Evolutionary conservation across 2,113 vertebrate genomes (phyloP).

Genomic region (Okapia johnstoni): DNA sequence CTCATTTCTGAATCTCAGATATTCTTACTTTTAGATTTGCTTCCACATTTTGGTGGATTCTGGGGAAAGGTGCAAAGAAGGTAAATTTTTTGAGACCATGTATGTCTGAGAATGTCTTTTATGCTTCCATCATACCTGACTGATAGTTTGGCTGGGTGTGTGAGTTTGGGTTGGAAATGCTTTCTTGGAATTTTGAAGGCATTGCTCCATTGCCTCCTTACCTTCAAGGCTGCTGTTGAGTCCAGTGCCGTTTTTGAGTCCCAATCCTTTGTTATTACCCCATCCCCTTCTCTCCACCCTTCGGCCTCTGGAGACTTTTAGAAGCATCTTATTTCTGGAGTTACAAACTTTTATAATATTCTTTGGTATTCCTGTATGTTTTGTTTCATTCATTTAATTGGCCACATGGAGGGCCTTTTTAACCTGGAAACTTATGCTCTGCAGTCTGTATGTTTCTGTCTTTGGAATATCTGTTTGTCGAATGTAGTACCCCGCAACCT

Average conservation of each 20-base stretch:
- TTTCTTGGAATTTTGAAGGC: background rate
- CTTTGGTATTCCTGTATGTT: background rate
- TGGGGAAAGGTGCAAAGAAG: background rate
- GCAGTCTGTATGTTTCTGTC: background rate
- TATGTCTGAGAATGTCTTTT: background rate
- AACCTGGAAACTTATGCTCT: background rate
- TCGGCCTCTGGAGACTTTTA: background rate
- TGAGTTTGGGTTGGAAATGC: background rate
- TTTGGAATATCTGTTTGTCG: background rate
- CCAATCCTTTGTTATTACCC: background rate
- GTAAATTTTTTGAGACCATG: background rate
- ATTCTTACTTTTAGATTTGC: background rate
- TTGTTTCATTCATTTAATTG: background rate
- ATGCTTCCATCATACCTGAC: background rate
- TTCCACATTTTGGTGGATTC: background rate
- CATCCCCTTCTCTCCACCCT: fast-evolving
- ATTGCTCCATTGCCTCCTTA: background rate
- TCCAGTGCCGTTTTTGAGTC: background rate
- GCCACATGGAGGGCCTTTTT: background rate
- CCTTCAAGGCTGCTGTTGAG: background rate
- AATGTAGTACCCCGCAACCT: background rate
- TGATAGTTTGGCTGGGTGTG: background rate
- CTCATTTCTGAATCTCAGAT: background rate
- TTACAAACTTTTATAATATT: background rate
- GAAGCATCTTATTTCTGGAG: background rate